Conservation (phyloP, 53 echinoderm and acorn worm genomes). For the Holothuria scabra region DNA sequence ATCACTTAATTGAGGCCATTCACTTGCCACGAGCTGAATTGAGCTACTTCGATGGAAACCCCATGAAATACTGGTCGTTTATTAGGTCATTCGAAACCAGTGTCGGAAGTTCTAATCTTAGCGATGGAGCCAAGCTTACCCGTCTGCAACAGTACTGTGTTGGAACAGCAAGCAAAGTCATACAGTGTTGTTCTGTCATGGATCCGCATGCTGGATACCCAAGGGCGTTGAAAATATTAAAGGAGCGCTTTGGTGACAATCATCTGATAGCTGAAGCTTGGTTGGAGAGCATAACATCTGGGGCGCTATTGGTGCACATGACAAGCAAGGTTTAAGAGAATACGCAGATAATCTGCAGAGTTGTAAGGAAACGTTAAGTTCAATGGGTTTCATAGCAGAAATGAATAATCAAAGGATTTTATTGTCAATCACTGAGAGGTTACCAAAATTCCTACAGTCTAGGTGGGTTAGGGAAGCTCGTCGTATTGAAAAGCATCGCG, state of each 20-base stretch:
- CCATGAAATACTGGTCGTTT: background rate
- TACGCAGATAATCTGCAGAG: constrained; percentile 54
- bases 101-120: constrained; percentile 49
- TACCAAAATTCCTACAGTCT: constrained; percentile 47
- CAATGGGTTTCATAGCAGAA: constrained; percentile 63
- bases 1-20: too few species aligned
- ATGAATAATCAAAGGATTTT: constrained; percentile 52
- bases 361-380: constrained; percentile 52
- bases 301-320: background rate
- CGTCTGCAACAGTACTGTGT: constrained; percentile 61
- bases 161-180: constrained; percentile 52
- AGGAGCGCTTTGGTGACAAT: constrained; percentile 48
- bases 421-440: constrained; percentile 39
- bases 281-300: constrained; percentile 61
- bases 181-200: constrained; percentile 56
- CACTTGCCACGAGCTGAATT: too few species aligned
- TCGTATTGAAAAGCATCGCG: background rate
- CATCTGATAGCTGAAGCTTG: constrained; percentile 59
- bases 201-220: constrained; percentile 51
- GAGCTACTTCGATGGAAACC: too few species aligned
- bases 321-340: constrained; percentile 43
- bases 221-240: constrained; percentile 51
- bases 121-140: constrained; percentile 56
- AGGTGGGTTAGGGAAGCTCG: constrained; percentile 63
- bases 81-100: constrained; percentile 60